Percentiles rank a stretch among this genome's conserved stretches.
Evolutionary conservation across 2,797 vertebrate species (phyloP).

Genomic region (Notolepis coatsorum): DNA sequence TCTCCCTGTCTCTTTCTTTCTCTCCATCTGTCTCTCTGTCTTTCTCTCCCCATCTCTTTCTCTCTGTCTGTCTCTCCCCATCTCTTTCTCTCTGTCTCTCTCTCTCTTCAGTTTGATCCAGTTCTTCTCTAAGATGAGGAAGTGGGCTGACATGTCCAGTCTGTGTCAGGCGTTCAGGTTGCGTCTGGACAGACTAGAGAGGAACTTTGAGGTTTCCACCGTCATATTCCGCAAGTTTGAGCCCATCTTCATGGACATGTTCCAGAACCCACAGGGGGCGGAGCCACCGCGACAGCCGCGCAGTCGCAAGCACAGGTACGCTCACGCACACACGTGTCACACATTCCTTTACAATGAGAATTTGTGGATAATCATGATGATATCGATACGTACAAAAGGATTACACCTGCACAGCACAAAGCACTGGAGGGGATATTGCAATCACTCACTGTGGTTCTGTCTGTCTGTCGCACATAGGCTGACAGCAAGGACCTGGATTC

Average conservation of each 20-base stretch:
- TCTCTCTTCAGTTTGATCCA: conserved; percentile 87
- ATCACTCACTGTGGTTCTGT: neutral
- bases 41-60: too few species aligned
- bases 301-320: conserved; percentile 93
- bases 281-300: conserved; percentile 87
- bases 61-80: too few species aligned
- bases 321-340: neutral
- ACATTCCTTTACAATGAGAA: too few species aligned
- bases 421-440: too few species aligned
- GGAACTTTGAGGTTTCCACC: conserved; percentile 97
- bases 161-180: conserved; percentile 90
- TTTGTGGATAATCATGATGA: too few species aligned
- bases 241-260: conserved; percentile 96
- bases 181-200: conserved; percentile 90
- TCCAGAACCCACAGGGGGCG: conserved; percentile 90
- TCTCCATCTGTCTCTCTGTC: too few species aligned
- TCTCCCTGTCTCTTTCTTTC: too few species aligned
- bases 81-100: too few species aligned
- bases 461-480: too few species aligned
- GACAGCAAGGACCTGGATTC: too few species aligned
- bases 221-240: conserved; percentile 98
- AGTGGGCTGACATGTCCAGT: conserved; percentile 98
- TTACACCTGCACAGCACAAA: too few species aligned
- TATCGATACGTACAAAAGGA: too few species aligned
- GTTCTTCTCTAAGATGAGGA: conserved; percentile 99